phyloP scores from a whole-genome alignment of 2,797 vertebrate species.

The Sebastes nivosus region DNA sequence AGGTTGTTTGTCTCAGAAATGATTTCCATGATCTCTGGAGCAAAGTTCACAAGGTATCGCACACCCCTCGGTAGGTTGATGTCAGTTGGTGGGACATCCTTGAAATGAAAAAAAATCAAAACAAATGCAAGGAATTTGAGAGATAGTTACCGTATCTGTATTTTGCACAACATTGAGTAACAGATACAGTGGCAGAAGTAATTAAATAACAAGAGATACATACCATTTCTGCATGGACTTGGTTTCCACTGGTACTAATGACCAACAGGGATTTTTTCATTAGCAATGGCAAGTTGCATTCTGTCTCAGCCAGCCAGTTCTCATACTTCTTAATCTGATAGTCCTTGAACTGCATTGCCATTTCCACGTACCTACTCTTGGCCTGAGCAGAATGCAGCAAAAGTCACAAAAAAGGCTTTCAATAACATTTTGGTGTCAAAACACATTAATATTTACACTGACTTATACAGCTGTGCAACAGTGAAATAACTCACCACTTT shows the following conservation, averaged over 20 bases:
- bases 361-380: conserved; percentile 83
- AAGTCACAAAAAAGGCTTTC: not conserved
- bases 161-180: not conserved
- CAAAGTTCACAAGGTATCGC: conserved; percentile 86
- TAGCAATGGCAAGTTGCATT: conserved; percentile 77
- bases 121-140: not conserved
- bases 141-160: not conserved
- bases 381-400: conserved; percentile 77
- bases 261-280: conserved; percentile 86
- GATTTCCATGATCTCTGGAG: conserved; percentile 85
- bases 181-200: not conserved
- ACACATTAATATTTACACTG: not conserved
- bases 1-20: conserved; percentile 89
- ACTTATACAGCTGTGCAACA: not conserved
- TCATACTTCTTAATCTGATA: conserved; percentile 84
- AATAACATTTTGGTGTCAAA: not conserved
- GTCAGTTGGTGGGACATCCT: conserved; percentile 45
- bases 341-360: conserved; percentile 81
- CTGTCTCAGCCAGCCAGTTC: conserved; percentile 80
- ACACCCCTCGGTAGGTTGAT: conserved; percentile 26
- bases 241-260: conserved; percentile 46
- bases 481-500: conserved; percentile 75
- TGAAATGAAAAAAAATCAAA: not conserved
- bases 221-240: conserved; percentile 58
- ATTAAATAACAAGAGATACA: conserved; percentile 8